Percentiles rank a stretch among this genome's conserved stretches.
Evolutionary conservation across 2,888 invertebrate genomes (phyloP).

Genomic region (Troides oblongomaculatus): DNA sequence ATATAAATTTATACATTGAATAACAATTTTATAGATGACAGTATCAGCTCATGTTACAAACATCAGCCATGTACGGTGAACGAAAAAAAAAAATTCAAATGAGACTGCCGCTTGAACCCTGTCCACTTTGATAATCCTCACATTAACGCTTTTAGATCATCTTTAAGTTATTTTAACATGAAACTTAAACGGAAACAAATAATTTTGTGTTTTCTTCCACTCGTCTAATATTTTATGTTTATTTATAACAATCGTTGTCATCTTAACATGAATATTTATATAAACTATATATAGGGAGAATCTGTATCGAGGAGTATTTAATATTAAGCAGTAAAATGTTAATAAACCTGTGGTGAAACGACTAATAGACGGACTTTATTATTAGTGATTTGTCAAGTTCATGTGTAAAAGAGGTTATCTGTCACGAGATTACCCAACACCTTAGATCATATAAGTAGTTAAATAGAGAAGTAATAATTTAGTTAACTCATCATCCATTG

Average conservation of each 20-base stretch:
- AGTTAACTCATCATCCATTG: conserved; percentile 22
- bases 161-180: not conserved
- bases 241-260: not conserved
- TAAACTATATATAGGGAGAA: conserved; percentile 34
- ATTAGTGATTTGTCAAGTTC: conserved; percentile 13
- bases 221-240: conserved; percentile 8
- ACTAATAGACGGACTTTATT: conserved; percentile 18
- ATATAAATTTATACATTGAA: conserved; percentile 5
- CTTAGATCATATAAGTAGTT: conserved; percentile 21
- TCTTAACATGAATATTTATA: not conserved
- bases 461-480: conserved; percentile 25
- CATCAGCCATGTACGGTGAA: conserved; percentile 13
- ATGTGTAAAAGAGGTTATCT: conserved; percentile 4
- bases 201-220: conserved; percentile 7
- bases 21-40: conserved; percentile 1
- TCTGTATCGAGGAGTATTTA: conserved; percentile 46
- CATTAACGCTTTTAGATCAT: not conserved
- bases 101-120: conserved; percentile 10
- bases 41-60: not conserved
- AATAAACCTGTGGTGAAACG: conserved; percentile 20
- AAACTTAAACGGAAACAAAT: conserved; percentile 3
- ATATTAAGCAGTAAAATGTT: conserved; percentile 17
- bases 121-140: conserved; percentile 11
- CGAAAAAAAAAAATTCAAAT: conserved; percentile 4
- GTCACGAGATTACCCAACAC: conserved; percentile 8